These are phyloP conservation scores for Tenebrosternarchus preto DNA, from an alignment of 2,113 vertebrate species.

Conservation along the genomic window DNA sequence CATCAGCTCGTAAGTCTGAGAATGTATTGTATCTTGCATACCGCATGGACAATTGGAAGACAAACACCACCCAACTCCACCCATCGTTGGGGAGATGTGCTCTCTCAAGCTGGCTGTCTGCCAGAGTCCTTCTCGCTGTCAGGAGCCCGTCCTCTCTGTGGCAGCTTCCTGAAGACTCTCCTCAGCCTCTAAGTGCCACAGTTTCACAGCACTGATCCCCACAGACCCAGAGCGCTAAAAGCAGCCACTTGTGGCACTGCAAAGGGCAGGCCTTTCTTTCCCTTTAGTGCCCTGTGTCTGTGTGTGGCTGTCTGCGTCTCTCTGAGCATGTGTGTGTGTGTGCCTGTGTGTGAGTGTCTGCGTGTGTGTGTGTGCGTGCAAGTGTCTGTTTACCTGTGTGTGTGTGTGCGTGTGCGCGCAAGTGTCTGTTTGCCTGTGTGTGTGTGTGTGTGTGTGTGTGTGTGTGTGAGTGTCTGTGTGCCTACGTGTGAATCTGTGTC, in stretches of 20 bases:
- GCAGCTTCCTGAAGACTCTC: neutral
- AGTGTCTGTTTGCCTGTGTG: slow-evolving; percentile 2
- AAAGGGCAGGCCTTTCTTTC: slow-evolving; percentile 7
- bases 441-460: neutral
- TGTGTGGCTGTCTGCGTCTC: slow-evolving; percentile 4
- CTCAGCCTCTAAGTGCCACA: slow-evolving; percentile 53
- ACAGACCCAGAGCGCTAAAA: slow-evolving; percentile 53
- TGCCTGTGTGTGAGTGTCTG: neutral
- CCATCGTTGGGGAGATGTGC: slow-evolving; percentile 35
- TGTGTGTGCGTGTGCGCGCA: too few relatives aligned
- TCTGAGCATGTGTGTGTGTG: slow-evolving; percentile 3
- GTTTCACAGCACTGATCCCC: slow-evolving; percentile 56
- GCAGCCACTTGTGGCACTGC: slow-evolving; percentile 39
- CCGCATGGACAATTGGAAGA: neutral
- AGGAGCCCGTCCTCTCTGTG: slow-evolving; percentile 20
- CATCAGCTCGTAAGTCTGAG: too few relatives aligned
- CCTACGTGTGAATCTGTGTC: too few relatives aligned
- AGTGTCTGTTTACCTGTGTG: too few relatives aligned
- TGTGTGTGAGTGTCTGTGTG: too few relatives aligned
- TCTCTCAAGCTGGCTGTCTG: slow-evolving; percentile 28
- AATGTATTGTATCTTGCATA: slow-evolving; percentile 23
- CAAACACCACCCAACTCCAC: neutral
- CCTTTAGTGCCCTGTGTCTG: neutral
- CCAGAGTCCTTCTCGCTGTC: slow-evolving; percentile 24
- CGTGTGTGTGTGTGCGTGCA: too few relatives aligned